phyloP scores from a whole-genome alignment of 2,888 invertebrate species.

The Agriotes lineatus region DNA sequence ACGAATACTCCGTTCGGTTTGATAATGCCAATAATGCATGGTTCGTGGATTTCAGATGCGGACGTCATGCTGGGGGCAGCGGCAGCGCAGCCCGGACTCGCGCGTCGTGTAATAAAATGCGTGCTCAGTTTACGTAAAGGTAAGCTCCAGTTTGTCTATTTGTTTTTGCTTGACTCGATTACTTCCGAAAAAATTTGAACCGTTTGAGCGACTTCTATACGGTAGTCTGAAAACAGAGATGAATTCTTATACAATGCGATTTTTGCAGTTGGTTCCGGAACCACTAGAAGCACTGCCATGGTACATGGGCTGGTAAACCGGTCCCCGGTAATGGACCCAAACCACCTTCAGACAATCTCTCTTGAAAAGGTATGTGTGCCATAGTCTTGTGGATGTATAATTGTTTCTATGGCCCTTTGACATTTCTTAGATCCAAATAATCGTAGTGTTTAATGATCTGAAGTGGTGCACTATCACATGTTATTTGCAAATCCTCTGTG shows the following conservation, averaged over 20 bases:
- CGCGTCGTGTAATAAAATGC: slow-evolving; percentile 58
- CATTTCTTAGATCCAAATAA: too few relatives aligned
- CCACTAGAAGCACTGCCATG: slow-evolving; percentile 58
- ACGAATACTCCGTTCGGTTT: slow-evolving; percentile 3
- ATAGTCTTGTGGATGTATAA: too few relatives aligned
- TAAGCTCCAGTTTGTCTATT: slow-evolving; percentile 44
- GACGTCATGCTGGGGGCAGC: slow-evolving; percentile 10
- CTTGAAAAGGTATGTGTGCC: slow-evolving; percentile 16
- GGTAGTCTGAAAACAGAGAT: neutral
- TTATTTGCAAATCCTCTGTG: too few relatives aligned
- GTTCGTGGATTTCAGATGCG: slow-evolving; percentile 57
- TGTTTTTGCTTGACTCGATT: neutral
- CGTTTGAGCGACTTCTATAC: too few relatives aligned
- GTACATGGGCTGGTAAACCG: slow-evolving; percentile 25
- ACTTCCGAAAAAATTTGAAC: neutral
- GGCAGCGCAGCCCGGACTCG: slow-evolving; percentile 54
- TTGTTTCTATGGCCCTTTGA: too few relatives aligned
- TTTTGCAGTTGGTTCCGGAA: slow-evolving; percentile 59
- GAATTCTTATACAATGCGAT: slow-evolving; percentile 1
- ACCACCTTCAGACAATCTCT: slow-evolving; percentile 5
- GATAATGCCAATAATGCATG: slow-evolving; percentile 10
- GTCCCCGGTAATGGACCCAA: slow-evolving; percentile 24
- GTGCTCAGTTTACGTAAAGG: slow-evolving; percentile 57
- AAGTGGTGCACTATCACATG: too few relatives aligned
- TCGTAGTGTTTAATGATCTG: too few relatives aligned